Evolutionary conservation across 2,113 vertebrate species (phyloP).

Genomic region (Festucalex cinctus): DNA sequence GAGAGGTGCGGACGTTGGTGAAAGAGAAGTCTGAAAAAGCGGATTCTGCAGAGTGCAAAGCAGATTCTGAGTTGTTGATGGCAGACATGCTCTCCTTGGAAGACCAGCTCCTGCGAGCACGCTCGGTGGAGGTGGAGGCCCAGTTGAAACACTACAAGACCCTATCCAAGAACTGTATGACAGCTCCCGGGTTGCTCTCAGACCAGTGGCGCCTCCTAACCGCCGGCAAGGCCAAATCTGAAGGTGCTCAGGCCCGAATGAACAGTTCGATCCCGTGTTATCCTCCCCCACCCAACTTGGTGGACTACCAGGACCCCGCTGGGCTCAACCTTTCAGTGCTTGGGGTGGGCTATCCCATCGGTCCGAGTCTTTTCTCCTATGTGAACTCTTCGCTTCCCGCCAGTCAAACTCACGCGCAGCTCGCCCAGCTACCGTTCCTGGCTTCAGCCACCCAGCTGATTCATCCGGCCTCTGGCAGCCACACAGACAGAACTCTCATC

Average conservation of each 20-base stretch:
- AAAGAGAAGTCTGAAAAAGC: slow-evolving; percentile 37
- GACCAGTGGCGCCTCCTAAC: slow-evolving; percentile 83
- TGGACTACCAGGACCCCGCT: slow-evolving; percentile 82
- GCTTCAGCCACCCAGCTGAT: slow-evolving; percentile 82
- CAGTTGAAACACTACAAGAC: slow-evolving; percentile 78
- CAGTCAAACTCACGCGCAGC: slow-evolving; percentile 70
- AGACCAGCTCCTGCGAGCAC: slow-evolving; percentile 70
- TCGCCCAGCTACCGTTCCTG: slow-evolving; percentile 85
- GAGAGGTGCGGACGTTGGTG: slow-evolving; percentile 24
- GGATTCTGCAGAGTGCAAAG: slow-evolving; percentile 50
- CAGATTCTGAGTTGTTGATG: slow-evolving; percentile 78
- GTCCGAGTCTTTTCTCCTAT: slow-evolving; percentile 87
- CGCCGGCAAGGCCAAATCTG: slow-evolving; percentile 65
- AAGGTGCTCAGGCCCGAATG: slow-evolving; percentile 61
- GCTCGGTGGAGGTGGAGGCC: slow-evolving; percentile 74
- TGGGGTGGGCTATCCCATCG: slow-evolving; percentile 85
- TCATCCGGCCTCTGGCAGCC: slow-evolving; percentile 70
- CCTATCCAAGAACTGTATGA: slow-evolving; percentile 75
- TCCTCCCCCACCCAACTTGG: slow-evolving; percentile 76
- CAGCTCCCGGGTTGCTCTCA: slow-evolving; percentile 69
- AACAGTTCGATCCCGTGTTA: slow-evolving; percentile 81
- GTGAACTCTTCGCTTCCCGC: slow-evolving; percentile 78
- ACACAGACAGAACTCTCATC: slow-evolving; percentile 73
- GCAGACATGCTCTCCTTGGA: slow-evolving; percentile 80
- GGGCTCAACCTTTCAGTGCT: slow-evolving; percentile 86